Percentiles rank a stretch among this genome's conserved stretches.
These are phyloP conservation scores for Microplitis demolitor DNA, from an alignment of 1,140 invertebrate genomes.

Conservation along the genomic window DNA sequence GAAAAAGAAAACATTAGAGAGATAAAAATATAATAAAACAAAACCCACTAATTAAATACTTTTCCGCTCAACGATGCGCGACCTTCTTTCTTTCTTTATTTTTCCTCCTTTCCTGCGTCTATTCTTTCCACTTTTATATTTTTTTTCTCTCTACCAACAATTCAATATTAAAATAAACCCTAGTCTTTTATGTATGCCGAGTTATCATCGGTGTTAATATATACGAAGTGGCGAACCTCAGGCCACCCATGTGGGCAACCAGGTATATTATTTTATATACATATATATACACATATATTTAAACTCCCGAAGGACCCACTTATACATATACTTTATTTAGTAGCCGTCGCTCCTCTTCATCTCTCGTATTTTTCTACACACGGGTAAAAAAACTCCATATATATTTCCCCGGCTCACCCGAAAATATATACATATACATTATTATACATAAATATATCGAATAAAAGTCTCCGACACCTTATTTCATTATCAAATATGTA, in stretches of 20 bases:
- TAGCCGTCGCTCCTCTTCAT: conserved; percentile 8
- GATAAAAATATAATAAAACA: too few relatives aligned
- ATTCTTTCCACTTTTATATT: too few relatives aligned
- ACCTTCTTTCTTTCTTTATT: background rate
- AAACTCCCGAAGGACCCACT: conserved; percentile 19
- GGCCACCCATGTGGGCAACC: conserved; percentile 44
- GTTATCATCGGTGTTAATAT: conserved; percentile 46
- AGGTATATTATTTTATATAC: conserved; percentile 17
- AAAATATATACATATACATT: too few relatives aligned
- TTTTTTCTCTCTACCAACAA: background rate
- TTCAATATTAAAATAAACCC: conserved; percentile 7
- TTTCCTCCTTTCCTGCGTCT: too few relatives aligned
- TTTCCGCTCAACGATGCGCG: background rate
- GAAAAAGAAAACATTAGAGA: too few relatives aligned
- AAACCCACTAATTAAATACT: background rate
- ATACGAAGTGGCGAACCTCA: conserved; percentile 26
- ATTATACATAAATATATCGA: too few relatives aligned
- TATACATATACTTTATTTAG: background rate
- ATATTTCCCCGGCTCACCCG: too few relatives aligned
- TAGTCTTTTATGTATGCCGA: conserved; percentile 20
- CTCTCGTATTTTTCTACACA: background rate
- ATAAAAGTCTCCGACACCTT: conserved; percentile 1
- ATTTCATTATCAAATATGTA: background rate
- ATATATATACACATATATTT: background rate
- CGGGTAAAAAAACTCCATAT: too few relatives aligned